These are phyloP conservation scores for Augochlorella aurata DNA, from an alignment of 2,888 invertebrate genomes.

Conservation along the genomic window DNA sequence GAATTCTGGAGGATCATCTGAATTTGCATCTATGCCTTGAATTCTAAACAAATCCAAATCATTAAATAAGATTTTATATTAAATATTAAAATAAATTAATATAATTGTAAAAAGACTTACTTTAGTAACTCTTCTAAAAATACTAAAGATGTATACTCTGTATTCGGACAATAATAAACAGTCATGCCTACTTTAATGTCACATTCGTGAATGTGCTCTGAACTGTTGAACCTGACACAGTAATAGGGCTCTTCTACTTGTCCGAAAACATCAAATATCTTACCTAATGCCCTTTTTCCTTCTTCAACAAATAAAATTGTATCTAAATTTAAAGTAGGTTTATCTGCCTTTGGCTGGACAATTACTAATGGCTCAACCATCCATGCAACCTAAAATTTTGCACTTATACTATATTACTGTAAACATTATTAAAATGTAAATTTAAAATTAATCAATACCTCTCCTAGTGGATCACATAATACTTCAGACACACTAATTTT, in stretches of 20 bases:
- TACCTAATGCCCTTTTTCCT: constrained; percentile 89
- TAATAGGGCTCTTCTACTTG: constrained; percentile 93
- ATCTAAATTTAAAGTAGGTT: constrained; percentile 92
- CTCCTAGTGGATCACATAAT: constrained; percentile 89
- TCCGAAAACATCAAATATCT: constrained; percentile 96
- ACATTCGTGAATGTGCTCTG: constrained; percentile 88
- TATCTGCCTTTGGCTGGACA: constrained; percentile 87
- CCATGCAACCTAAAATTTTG: constrained; percentile 80
- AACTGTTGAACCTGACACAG: constrained; percentile 93
- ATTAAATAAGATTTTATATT: background rate
- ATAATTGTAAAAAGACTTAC: constrained; percentile 82
- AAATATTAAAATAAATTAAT: background rate
- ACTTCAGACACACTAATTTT: constrained; percentile 90
- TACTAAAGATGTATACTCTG: constrained; percentile 89
- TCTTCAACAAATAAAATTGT: constrained; percentile 93
- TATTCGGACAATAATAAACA: constrained; percentile 92
- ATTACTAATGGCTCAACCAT: constrained; percentile 85
- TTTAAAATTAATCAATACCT: constrained; percentile 79
- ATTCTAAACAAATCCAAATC: constrained; percentile 82
- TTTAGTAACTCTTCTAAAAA: constrained; percentile 88
- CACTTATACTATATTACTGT: constrained; percentile 18
- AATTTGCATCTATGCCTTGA: constrained; percentile 94
- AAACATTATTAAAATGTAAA: constrained; percentile 8
- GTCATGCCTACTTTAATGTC: constrained; percentile 87
- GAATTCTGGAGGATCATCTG: constrained; percentile 94